Evolutionary conservation across 2,888 invertebrate genomes (phyloP).

Genomic region (Drosophila mulleri): DNA sequence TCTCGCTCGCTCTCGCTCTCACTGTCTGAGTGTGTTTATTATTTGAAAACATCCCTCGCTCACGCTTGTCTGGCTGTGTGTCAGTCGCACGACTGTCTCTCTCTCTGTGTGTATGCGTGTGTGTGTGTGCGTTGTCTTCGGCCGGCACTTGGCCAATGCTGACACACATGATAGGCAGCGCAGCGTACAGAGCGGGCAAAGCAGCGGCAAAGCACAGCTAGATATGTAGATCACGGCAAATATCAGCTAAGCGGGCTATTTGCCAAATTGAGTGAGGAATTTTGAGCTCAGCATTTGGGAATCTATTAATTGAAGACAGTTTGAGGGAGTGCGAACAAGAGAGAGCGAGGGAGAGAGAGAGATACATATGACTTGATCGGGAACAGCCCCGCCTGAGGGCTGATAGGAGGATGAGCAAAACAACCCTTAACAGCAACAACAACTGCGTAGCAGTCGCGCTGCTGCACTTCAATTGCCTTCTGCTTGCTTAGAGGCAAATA

Average conservation of each 20-base stretch:
- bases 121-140: slow-evolving; percentile 49
- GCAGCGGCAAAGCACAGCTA: background rate
- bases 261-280: background rate
- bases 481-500: slow-evolving; percentile 12
- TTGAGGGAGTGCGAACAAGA: background rate
- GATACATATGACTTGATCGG: background rate
- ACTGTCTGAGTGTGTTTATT: slow-evolving; percentile 8
- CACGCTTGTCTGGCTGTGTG: slow-evolving; percentile 20
- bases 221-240: slow-evolving; percentile 4
- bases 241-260: background rate
- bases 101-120: slow-evolving; percentile 15
- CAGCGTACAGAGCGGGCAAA: slow-evolving; percentile 8
- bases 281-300: background rate
- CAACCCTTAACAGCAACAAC: slow-evolving; percentile 48
- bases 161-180: slow-evolving; percentile 48
- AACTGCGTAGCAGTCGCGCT: background rate
- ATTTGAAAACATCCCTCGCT: slow-evolving; percentile 51
- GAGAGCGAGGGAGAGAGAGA: background rate
- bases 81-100: slow-evolving; percentile 17
- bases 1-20: slow-evolving; percentile 10
- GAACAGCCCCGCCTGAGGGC: slow-evolving; percentile 58
- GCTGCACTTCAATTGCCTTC: slow-evolving; percentile 33
- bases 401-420: slow-evolving; percentile 30
- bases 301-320: background rate
- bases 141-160: slow-evolving; percentile 60